Base-by-base conservation (phyloP, 2,113 vertebrate genomes). In the Thalassoma bifasciatum region DNA sequence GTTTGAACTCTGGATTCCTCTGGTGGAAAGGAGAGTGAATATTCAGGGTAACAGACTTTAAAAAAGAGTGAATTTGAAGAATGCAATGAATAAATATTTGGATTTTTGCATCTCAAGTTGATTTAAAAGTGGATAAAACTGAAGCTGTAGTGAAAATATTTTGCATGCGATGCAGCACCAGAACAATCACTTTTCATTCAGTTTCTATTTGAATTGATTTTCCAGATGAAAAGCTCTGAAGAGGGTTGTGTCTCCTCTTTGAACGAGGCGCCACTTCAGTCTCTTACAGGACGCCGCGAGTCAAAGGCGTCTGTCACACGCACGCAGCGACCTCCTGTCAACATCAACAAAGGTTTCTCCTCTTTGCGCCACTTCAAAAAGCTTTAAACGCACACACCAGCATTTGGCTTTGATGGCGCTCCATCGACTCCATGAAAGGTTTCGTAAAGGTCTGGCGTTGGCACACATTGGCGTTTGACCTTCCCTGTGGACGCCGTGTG, bases 361-460 rank as follows among this genome's bases (percentile, higher is more conserved):
- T 42, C 40, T 42, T 42, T 22, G 51, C 42, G 13, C 30, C 37
- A 52, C 65, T 83, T 86, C 64, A 82, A 65, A 75, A 24, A 58
- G 51, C 54, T 26, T 16, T 1, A 0, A 11, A 8, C 52, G n/a
- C n/a, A 11, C 60, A 56, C 62, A 54, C 42, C 30, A 37, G 46
- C 50, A n/a, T 10, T 23, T 42, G 13, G 61, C 81, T 89, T 86
- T 90, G 85, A 88, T 83, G 80, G 44, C 26, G 42, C 30, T 73
- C 12, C 6, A 66, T 69, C 54, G 66, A 83, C 75, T 77, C 19
- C 38, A 71, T 81, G 59, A 89, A 89, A 88, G 76, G 49, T 75
- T 67, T 58, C 11, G 46, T 4, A 87, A 91, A 86, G 80, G 84
- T 81, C 81, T 13, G 53, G 21, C 22, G 0, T 17, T 8, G 7